These are phyloP conservation scores for Sebastes oblongus DNA, from an alignment of 2,797 vertebrate genomes.

Conservation along the genomic window DNA sequence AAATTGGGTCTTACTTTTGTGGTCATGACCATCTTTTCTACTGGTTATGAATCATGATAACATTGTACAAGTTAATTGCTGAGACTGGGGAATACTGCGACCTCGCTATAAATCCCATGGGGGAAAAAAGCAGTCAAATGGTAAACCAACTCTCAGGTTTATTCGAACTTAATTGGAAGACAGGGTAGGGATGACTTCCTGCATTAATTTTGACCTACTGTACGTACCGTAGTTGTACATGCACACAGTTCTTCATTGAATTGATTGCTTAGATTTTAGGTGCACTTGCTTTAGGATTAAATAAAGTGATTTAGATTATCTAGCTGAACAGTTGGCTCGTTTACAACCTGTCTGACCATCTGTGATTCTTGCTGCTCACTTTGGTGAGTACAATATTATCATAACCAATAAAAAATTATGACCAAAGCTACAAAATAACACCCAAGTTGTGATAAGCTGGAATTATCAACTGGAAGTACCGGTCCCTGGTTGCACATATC, in stretches of 20 bases:
- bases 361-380: not conserved
- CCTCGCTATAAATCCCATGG: not conserved
- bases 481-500: slow-evolving; percentile 8
- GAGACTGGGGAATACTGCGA: not conserved
- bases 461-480: slow-evolving; percentile 1
- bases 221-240: not conserved
- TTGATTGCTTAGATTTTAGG: not conserved
- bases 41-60: not conserved
- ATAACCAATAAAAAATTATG: not conserved
- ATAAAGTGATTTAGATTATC: not conserved
- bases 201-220: not conserved
- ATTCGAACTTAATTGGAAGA: not conserved
- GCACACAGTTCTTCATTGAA: not conserved
- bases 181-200: not conserved
- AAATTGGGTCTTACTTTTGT: not conserved
- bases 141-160: not conserved
- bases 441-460: not conserved
- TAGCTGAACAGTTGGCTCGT: not conserved
- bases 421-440: not conserved
- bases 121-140: not conserved
- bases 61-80: not conserved
- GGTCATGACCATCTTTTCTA: not conserved
- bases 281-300: not conserved
- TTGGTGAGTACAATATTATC: not conserved
- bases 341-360: not conserved